Evolutionary conservation across 2,113 vertebrate species (phyloP).

Genomic region (Macrotus californicus): DNA sequence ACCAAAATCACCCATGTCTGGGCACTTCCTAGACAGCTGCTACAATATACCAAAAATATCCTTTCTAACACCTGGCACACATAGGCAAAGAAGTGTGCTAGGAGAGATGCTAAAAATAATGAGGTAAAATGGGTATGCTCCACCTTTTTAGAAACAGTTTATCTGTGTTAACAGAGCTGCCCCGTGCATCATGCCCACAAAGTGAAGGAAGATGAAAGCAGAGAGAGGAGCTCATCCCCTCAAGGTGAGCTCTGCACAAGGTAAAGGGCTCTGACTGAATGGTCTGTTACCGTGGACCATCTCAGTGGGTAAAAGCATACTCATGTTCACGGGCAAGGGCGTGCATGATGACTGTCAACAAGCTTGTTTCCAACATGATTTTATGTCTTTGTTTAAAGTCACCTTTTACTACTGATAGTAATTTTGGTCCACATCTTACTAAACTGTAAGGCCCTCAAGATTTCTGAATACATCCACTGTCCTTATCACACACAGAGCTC

Average conservation of each 20-base stretch:
- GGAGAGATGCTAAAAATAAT: conserved; percentile 35
- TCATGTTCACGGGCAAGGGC: background rate
- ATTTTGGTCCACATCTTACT: background rate
- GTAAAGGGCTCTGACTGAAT: background rate
- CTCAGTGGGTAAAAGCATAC: background rate
- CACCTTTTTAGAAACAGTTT: conserved; percentile 18
- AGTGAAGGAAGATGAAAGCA: background rate
- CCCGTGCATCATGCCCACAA: background rate
- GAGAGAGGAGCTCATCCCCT: background rate
- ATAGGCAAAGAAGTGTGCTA: background rate
- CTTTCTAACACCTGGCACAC: background rate
- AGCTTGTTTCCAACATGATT: background rate
- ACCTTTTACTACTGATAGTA: background rate
- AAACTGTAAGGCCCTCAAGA: background rate
- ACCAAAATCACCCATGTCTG: background rate
- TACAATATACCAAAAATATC: background rate
- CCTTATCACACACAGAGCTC: background rate
- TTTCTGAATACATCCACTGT: background rate
- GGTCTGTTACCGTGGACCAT: background rate
- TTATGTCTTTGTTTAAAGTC: background rate
- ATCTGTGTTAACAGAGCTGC: background rate
- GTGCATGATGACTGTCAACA: background rate
- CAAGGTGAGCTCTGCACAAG: background rate
- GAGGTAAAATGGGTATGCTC: background rate
- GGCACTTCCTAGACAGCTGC: background rate